Evolutionary conservation across 2,888 invertebrate genomes (phyloP).

Genomic region (Sinopyrophorus schimmeli): DNA sequence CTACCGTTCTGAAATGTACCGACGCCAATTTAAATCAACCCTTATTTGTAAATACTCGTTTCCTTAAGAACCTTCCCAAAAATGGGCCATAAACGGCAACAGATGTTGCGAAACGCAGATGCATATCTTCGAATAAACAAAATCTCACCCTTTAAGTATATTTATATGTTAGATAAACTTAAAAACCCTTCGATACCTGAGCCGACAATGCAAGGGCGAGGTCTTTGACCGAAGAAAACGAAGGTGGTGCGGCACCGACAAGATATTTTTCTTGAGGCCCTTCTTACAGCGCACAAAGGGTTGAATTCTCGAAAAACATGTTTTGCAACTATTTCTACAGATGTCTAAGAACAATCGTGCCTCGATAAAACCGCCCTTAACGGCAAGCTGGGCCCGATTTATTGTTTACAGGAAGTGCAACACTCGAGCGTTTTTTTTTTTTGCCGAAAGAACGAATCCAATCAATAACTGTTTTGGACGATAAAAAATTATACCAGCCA

Average conservation of each 20-base stretch:
- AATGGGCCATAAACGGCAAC: neutral
- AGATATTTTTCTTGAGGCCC: conserved; percentile 16
- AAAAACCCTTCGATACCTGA: conserved; percentile 13
- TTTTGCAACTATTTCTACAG: conserved; percentile 16
- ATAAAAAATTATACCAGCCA: no score
- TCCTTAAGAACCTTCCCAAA: neutral
- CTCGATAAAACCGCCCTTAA: no score
- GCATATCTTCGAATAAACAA: conserved; percentile 3
- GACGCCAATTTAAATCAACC: no score
- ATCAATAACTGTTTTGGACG: no score
- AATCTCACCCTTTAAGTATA: no score
- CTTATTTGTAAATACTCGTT: no score
- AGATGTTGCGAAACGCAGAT: conserved; percentile 7
- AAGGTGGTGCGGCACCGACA: neutral
- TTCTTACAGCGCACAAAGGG: neutral
- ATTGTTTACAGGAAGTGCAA: no score
- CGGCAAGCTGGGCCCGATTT: no score
- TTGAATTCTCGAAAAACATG: conserved; percentile 5
- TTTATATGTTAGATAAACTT: conserved; percentile 11
- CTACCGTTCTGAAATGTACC: no score
- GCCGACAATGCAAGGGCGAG: conserved; percentile 3
- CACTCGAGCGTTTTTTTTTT: no score
- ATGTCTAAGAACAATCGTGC: neutral
- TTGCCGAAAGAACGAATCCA: no score
- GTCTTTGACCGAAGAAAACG: conserved; percentile 12